Evolutionary conservation across 2,888 invertebrate species (phyloP).

Genomic region (Drosophila vallismaia): DNA sequence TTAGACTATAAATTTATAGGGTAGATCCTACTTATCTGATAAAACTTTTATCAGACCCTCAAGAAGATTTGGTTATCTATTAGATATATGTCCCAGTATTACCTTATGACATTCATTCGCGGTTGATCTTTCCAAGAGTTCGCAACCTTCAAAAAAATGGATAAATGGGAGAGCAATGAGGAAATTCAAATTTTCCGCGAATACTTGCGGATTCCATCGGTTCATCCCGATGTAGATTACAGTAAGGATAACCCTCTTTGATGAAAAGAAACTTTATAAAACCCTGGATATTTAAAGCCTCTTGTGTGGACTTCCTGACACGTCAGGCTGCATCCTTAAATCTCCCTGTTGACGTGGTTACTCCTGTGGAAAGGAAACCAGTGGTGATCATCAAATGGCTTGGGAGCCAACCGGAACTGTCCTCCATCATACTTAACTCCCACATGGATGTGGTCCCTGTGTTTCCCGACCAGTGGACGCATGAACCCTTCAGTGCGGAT

Average conservation of each 20-base stretch:
- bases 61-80: constrained; percentile 1
- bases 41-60: background rate
- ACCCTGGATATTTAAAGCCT: constrained; percentile 85
- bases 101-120: background rate
- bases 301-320: constrained; percentile 91
- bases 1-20: background rate
- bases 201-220: constrained; percentile 93
- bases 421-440: constrained; percentile 91
- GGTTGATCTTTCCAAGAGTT: background rate
- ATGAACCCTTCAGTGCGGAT: constrained; percentile 93
- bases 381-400: constrained; percentile 91
- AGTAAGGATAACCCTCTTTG: constrained; percentile 84
- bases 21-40: background rate
- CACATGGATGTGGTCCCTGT: constrained; percentile 99
- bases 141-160: constrained; percentile 12
- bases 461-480: constrained; percentile 93
- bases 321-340: constrained; percentile 89
- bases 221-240: constrained; percentile 93
- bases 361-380: constrained; percentile 86
- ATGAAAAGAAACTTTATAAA: background rate
- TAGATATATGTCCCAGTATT: background rate
- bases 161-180: constrained; percentile 84
- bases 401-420: constrained; percentile 88
- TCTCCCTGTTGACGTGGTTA: constrained; percentile 87
- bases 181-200: constrained; percentile 92